Base-by-base conservation (phyloP, 2,113 vertebrate genomes). In the Drymodes brunneopygia region DNA sequence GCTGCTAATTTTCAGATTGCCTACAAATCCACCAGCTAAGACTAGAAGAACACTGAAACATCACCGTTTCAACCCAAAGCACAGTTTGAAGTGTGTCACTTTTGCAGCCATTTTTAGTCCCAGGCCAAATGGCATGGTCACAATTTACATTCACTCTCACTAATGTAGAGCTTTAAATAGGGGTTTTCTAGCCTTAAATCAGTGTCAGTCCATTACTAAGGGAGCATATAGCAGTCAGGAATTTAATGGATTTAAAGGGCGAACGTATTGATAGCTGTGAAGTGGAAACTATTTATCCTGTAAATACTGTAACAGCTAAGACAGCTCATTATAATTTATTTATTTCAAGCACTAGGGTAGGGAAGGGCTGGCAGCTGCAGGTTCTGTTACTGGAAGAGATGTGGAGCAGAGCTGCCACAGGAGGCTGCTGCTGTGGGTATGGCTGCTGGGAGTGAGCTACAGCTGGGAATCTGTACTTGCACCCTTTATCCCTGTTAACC, bases 211-310 rank as follows among this genome's bases (percentile, higher is more conserved):
- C 85, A 92, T 93, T 96, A 88, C 73, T 51, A 45, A 89, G 72
- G 91, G 80, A 84, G 48, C 29, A 3, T 29, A 89, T 17, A 92
- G 72, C 67, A 87, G 86, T 91, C 79, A 87, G 77, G 66, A 95
- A 88, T 78, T 91, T 94, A 96, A 97, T 92, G 91, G 95, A 94
- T 95, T 92, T 96, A 91, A 95, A 96, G 81, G 79, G 91, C 0
- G 11, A 66, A 88, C 38, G 45, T 95, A 96, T 90, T 90, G 95
- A 97, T 94, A 91, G 48, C 80, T 78, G 85, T 89, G 95, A 97
- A 97, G 86, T 94, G 92, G 81, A 96, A 97, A 97, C 95, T 94
- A 94, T 96, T 97, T 96, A 94, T 97, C 92, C 84, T 93, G 94
- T 94, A 97, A 96, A 97, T 94, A 96, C 88, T 86, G 92, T 95